Evolutionary conservation across 2,888 invertebrate species (phyloP), one percentile per base, ranked within the genome.

Genomic region (Diarsia mendica): DNA sequence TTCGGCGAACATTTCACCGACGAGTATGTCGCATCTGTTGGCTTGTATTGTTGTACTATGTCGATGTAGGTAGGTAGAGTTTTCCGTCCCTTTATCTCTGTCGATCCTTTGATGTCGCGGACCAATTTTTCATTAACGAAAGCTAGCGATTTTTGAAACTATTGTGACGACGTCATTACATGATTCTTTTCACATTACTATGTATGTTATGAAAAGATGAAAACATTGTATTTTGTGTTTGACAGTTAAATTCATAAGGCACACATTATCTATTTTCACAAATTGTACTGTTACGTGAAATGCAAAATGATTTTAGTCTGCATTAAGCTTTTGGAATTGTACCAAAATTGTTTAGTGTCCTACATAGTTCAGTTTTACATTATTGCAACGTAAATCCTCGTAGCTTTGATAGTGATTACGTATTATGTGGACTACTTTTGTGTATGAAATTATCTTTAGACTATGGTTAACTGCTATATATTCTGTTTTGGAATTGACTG

Each of bases 311-410:
- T 88, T 85, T 80, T 72, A 84, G 77, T 72, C 71, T 67, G 77
- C 79, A 79, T 67, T 67, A 72, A 71, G 82, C 83, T 84, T 78
- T 90, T 91, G 91, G 90, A 91, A 87, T 84, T 85, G 85, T 87
- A 89, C 90, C 90, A 90, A 90, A 90, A 91, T 80, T 88, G 85
- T 82, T 87, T 85, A 81, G 69, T 86, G 84, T 81, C 80, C 85
- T 87, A 86, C 81, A 84, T 88, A 86, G 77, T 82, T 84, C 86
- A 86, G 83, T 88, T 88, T 89, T 85, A 86, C 83, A 87, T 86
- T 88, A 87, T 87, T 87, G 87, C 83, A 73, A 80, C 83, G 85
- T 87, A 87, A 87, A 89, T 88, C 81, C 74, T 77, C 79, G 67
- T 70, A 79, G 71, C 68, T 87, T 85, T 80, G 77, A 77, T 77